These are phyloP conservation scores for Aphidius colemani DNA, from an alignment of 2,888 invertebrate genomes.

Conservation along the genomic window DNA sequence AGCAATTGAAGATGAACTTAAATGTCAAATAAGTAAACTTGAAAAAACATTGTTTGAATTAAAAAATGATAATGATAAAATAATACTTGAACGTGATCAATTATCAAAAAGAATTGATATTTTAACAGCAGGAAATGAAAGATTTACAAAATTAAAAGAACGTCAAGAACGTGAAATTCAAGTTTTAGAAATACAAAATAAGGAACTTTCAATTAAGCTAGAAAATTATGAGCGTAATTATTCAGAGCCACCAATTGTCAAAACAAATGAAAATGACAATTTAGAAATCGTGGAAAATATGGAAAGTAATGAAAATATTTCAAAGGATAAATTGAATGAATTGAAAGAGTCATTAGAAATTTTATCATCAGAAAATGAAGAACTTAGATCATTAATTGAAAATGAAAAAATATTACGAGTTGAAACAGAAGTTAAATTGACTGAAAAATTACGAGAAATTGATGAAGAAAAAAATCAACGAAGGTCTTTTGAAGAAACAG, in stretches of 20 bases:
- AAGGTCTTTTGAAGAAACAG: slow-evolving; percentile 38
- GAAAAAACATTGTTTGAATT: slow-evolving; percentile 71
- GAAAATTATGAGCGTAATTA: slow-evolving; percentile 59
- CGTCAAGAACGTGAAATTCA: slow-evolving; percentile 78
- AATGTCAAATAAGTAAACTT: slow-evolving; percentile 68
- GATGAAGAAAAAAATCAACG: slow-evolving; percentile 43
- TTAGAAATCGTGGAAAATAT: slow-evolving; percentile 6
- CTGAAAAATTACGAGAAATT: slow-evolving; percentile 39
- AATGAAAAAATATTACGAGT: slow-evolving; percentile 61
- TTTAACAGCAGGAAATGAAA: slow-evolving; percentile 75
- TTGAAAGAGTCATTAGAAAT: slow-evolving; percentile 65
- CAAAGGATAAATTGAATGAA: slow-evolving; percentile 59
- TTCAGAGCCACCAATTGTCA: slow-evolving; percentile 27
- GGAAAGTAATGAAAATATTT: background rate
- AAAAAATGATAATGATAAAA: slow-evolving; percentile 65
- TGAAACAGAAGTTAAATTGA: slow-evolving; percentile 34
- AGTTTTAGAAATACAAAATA: slow-evolving; percentile 73
- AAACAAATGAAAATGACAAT: slow-evolving; percentile 22
- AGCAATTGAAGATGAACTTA: slow-evolving; percentile 82
- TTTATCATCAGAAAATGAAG: slow-evolving; percentile 68
- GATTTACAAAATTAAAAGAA: slow-evolving; percentile 80
- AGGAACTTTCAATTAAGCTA: slow-evolving; percentile 72
- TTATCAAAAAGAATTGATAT: slow-evolving; percentile 75
- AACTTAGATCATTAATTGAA: slow-evolving; percentile 65
- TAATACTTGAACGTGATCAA: slow-evolving; percentile 71